A percentile compares a stretch with the other conserved stretches of the same genome.
phyloP scores from a whole-genome alignment of 2,113 vertebrate genomes.

The Ceuthmochares aereus region DNA sequence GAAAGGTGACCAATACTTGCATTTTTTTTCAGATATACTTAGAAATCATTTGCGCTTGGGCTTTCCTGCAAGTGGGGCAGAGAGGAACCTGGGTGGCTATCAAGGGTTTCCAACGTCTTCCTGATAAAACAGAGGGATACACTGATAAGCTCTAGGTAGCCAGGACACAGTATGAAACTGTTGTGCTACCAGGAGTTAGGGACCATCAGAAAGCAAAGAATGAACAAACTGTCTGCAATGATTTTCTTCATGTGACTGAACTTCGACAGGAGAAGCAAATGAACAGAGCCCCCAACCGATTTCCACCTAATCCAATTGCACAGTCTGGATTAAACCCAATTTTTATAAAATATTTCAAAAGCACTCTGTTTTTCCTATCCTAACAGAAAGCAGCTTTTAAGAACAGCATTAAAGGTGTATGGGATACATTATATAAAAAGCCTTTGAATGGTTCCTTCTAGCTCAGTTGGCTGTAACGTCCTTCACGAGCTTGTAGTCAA shows the following conservation, averaged over 20 bases:
- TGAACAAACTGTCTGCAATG: neutral
- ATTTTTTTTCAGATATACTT: accelerated
- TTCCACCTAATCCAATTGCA: conserved; percentile 14
- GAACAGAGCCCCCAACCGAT: neutral
- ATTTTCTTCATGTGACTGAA: neutral
- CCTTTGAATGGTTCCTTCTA: neutral
- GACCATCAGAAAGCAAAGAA: neutral
- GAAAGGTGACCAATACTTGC: neutral
- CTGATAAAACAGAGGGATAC: neutral
- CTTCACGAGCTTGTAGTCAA: neutral
- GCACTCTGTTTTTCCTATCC: neutral
- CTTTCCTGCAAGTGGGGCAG: neutral
- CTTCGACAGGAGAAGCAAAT: neutral
- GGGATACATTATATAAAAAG: neutral
- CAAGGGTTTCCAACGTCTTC: neutral
- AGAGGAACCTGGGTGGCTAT: neutral
- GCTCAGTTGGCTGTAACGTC: neutral
- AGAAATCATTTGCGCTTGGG: neutral
- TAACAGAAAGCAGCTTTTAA: neutral
- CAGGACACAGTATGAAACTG: neutral
- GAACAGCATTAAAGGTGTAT: neutral
- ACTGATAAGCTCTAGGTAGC: neutral
- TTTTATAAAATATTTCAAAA: neutral
- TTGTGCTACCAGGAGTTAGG: neutral
- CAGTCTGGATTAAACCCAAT: neutral